Evolutionary conservation across 2,113 vertebrate species (phyloP), one percentile per base, ranked within the genome.

Genomic region (Lynx canadensis): DNA sequence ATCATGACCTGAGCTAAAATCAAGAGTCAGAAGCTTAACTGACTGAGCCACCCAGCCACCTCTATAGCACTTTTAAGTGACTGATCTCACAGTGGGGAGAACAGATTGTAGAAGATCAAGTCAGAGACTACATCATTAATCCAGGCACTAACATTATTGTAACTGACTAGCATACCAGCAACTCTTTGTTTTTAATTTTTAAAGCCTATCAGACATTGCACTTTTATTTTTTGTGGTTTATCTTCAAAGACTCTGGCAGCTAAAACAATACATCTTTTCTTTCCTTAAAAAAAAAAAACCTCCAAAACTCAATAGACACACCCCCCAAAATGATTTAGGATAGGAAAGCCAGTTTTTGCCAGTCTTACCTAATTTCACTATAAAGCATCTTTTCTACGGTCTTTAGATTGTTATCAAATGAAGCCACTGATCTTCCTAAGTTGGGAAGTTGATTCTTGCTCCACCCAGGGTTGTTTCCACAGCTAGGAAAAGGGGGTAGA

Each of bases 231-330:
- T 86, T 45, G 60, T 57, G n/a, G 27, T 89, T 74, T 71, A 78
- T 80, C 66, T 88, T 88, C 66, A 91, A 91, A 83, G 68, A 73
- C 55, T 83, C 45, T 23, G 41, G 66, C 60, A 81, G 89, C 71
- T 57, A 69, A 96, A 96, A 71, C 71, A 85, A 93, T 79, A 45
- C 31, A 36, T 71, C 48, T 69, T 73, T 93, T 76, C 21, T 85
- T 76, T 76, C 65, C 41, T 73, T 10, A 83, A 50, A 74, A 29
- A n/a, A 10, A 76, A 87, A 79, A 36, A 36, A 25, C 1, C 52
- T 84, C n/a, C 33, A 18, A 48, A 89, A 69, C 14, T 57, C 66
- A 36, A 33, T 23, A 71, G 66, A n/a, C 33, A 65, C 18, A 57
- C 9, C 36, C 48, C 36, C 33, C 74, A 25, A 21, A 71, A 60